Base-by-base conservation (phyloP, 2,797 vertebrate species). In the Erpetoichthys calabaricus region DNA sequence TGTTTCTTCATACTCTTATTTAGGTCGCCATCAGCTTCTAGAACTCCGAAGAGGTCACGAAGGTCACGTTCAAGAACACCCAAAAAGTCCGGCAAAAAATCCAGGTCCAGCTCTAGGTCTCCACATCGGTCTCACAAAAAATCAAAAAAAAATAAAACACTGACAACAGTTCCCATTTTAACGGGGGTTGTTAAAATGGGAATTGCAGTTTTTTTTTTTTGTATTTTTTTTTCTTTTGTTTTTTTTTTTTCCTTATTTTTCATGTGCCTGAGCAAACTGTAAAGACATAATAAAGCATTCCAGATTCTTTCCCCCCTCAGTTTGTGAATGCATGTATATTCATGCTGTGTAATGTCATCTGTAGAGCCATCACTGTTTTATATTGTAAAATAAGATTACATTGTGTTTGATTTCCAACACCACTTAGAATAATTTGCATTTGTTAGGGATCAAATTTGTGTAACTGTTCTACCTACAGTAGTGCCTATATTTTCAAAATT, bases 81-180 rank as follows among this genome's bases (percentile, higher is more conserved):
- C 69, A 88, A 87, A 74, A 88, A 88, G 68, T 86, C 86, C 76
- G 81, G 82, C 52, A 99, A 97, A 79, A 99, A 99, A 73, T 99
- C 96, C 68, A 89, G 94, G 60, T 99, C 96, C 60, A 91, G 90
- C 70, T 98, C 96, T 55, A 86, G 91, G 63, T 99, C 96, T 63
- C 96, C 96, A 64, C 96, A 98, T 78, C 90, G 94, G 73, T 98
- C 95, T 74, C 96, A 99, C 84, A 99, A 99, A 86, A 99, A 99
- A 69, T 98, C 96, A 64, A 99, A 99, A 89, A 99, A 98, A 81
- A 98, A 90, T 80, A 99, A 99, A 99, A 91, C 96, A 98, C 90
- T 99, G 91, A 98, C 88, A 67, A 60, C 65, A 66, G 63, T 61
- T 63, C 70, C 68, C 72, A 66, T 76, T 77, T 75, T 77, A 80